Base-by-base conservation (phyloP, 2,797 vertebrate genomes). In the Netta rufina region DNA sequence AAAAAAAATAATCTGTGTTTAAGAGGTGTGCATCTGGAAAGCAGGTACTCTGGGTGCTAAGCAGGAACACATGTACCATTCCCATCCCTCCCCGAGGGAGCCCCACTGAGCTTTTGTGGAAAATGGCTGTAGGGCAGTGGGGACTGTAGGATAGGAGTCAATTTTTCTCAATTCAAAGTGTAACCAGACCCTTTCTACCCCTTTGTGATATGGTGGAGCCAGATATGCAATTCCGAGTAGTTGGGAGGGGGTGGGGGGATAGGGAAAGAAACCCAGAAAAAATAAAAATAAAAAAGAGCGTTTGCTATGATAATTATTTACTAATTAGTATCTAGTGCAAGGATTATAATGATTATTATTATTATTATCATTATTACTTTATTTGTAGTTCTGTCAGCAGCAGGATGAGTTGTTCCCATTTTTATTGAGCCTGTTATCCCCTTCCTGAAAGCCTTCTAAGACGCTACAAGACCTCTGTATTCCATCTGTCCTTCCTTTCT, bases 11-110 rank as follows among this genome's bases (percentile, higher is more conserved):
- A 95, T 89, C 89, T 97, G 96, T 96, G 70, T 95, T 95, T 84
- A 86, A 92, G 94, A 92, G 58, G 61, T 84, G 51, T 83, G 92
- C 94, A 96, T 97, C 97, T 97, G 96, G 97, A 98, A 97, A 97
- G 96, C 95, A 96, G 96, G 94, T 96, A 95, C 94, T 95, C 90
- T 87, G 92, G 89, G 93, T 90, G 91, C 83, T 94, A 93, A 96
- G 89, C 93, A 96, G 97, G 96, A 97, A 93, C 86, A 82, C 76
- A 51, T 0, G 1, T 84, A 77, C 84, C 1, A 19, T 87, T 92
- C 82, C 71, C 81, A 87, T 82, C 65, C 53, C 90, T 92, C 73
- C 71, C 87, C 7, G 3, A 54, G 38, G 25, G 62, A 84, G 58
- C 80, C 75, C 86, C 32, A 13, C 27, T 69, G 66, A 77, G 38